Evolutionary conservation across 2,113 vertebrate genomes (phyloP).

Genomic region (Cervus canadensis): DNA sequence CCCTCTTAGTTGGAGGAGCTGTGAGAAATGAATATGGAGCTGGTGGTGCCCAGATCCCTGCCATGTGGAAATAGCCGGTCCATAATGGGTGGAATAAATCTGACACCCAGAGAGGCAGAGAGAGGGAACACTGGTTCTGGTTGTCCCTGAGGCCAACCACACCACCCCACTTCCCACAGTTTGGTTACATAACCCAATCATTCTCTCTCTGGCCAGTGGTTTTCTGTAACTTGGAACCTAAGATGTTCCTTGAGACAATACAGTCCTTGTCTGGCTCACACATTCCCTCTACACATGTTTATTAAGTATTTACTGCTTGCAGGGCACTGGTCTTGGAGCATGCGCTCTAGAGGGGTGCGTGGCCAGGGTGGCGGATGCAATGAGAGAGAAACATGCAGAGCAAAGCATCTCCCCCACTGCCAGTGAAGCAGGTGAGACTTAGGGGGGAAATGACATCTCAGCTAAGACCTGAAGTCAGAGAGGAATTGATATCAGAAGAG

Average conservation of each 20-base stretch:
- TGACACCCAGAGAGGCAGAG: neutral
- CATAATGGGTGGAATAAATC: neutral
- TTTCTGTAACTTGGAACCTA: neutral
- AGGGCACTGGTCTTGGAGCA: neutral
- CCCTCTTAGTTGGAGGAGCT: neutral
- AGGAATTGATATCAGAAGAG: neutral
- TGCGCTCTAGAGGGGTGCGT: neutral
- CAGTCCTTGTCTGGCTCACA: neutral
- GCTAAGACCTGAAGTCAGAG: neutral
- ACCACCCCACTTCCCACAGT: neutral
- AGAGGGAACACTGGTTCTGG: neutral
- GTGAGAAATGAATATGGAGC: neutral
- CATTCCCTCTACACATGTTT: neutral
- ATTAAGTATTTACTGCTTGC: neutral
- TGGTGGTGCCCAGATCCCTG: neutral
- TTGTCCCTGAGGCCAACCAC: neutral
- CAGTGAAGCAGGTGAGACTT: neutral
- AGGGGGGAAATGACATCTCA: neutral
- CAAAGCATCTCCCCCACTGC: neutral
- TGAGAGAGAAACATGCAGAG: neutral
- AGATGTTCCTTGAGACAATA: neutral
- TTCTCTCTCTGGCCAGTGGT: neutral
- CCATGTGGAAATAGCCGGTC: neutral
- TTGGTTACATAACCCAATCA: neutral
- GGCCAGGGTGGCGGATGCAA: neutral